These are phyloP conservation scores for Spondyliosoma cantharus DNA, from an alignment of 2,797 vertebrate genomes.

Conservation along the genomic window DNA sequence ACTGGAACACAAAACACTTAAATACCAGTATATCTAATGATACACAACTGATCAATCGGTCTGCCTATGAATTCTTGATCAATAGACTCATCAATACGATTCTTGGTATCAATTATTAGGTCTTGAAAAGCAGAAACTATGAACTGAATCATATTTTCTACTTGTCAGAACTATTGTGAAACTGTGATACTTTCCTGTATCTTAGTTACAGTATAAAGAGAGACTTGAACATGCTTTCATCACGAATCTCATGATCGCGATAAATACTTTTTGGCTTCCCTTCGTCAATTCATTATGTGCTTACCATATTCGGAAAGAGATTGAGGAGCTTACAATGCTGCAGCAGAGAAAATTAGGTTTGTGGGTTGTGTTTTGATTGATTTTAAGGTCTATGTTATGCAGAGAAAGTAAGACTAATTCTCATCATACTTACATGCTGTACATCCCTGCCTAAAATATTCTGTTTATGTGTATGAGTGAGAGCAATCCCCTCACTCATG, in stretches of 20 bases:
- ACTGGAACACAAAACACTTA: no score
- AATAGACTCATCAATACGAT: no score
- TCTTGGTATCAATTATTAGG: neutral
- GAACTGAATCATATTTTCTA: neutral
- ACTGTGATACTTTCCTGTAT: neutral
- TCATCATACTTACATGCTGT: conserved; percentile 16
- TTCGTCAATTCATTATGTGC: neutral
- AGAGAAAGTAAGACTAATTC: conserved; percentile 1
- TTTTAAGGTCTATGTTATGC: conserved; percentile 3
- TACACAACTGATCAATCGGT: neutral
- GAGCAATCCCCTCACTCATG: neutral
- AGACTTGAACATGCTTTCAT: neutral
- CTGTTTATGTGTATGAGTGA: conserved; percentile 4
- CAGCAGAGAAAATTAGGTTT: neutral
- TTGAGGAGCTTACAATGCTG: neutral
- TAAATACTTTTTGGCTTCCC: neutral
- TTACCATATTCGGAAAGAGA: neutral
- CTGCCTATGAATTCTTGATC: neutral
- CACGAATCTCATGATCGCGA: neutral
- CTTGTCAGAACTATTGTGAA: neutral
- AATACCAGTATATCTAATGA: neutral
- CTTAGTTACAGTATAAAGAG: no score
- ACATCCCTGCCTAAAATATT: conserved; percentile 11
- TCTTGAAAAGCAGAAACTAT: neutral
- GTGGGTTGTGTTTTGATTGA: conserved; percentile 7